Evolutionary conservation across 2,797 vertebrate species (phyloP), one percentile per base, ranked within the genome.

Genomic region (Tragopan temminckii): DNA sequence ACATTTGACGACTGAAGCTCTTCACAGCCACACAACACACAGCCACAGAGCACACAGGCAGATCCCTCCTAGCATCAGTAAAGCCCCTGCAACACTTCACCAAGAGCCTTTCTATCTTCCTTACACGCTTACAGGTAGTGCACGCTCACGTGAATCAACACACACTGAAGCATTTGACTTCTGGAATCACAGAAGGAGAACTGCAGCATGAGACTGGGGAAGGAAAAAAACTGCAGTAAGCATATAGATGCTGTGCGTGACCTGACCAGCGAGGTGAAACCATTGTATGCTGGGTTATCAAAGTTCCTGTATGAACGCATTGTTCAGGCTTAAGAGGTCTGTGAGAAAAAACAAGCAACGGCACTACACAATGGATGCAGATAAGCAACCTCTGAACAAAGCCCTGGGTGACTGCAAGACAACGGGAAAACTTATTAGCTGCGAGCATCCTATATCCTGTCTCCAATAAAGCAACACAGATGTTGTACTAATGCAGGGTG

Each of bases 381-480:
- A 96, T 92, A 95, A 95, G 90, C 85, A 94, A 89, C 5, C 31
- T 67, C 76, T 31, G 72, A 96, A 94, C 92, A 95, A 96, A 95
- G 90, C 58, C 86, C 87, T 76, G 81, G 70, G 76, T 2, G 4
- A 72, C 84, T 71, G 71, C 84, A 55, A 96, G 92, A 90, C 89
- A 93, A 94, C 1, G 13, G 63, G 66, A 71, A 87, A 95, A 95
- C 90, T 80, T 95, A 93, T 38, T 94, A 94, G 81, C 93, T 43
- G 83, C 76, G 80, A 95, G 92, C 80, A 91, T 85, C 87, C 92
- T 85, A 93, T 70, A 95, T 91, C 93, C 87, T 83, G 85, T 74
- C 74, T 79, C 46, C 23, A 76, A 46, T 78, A 83, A 89, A 94
- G 85, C 80, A 89, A 89, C 74, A 48, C 90, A 89, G 89, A 94